Base-by-base conservation (phyloP, 2,888 invertebrate genomes). In the Malachius bipustulatus region DNA sequence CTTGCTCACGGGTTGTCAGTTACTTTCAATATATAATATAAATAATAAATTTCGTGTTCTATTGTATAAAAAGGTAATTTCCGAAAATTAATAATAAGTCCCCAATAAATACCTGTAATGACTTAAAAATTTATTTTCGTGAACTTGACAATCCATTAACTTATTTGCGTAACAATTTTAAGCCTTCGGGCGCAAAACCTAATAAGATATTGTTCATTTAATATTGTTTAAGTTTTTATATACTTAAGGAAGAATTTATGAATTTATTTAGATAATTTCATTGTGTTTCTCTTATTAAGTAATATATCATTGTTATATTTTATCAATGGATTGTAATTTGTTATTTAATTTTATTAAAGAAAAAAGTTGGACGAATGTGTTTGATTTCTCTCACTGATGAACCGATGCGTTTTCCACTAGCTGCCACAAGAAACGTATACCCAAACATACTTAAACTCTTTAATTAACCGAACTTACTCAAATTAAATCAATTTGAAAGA, bases 291-390 rank as follows among this genome's bases (percentile, higher is more conserved):
- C n/a, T n/a, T n/a, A n/a, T n/a, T n/a, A n/a, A n/a, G n/a, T n/a
- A 31, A 8, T 11, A 50, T 48, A 54, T 55, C 59, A 59, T 60
- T 60, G 59, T 60, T 57, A 57, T 52, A 57, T 55, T 60, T 57
- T 59, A 57, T 59, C 57, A 60, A 59, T 61, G 60, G 60, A 60
- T 62, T 62, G 63, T 61, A 62, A 52, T 61, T 62, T 61, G 62
- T 63, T 62, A 60, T 57, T 58, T 55, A 55, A 59, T 59, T 57
- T 61, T 58, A 59, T 53, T 54, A 53, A 53, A 52, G 43, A 44
- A 40, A 37, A 40, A 35, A 15, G 37, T 37, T 26, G 10, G 27
- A 34, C 30, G n/a, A 8, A n/a, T 19, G 24, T 8, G 6, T 19
- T 19, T 19, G 6, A 19, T 19, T 19, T 8, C 6, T 8, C n/a